These are phyloP conservation scores for Drosophila tsacasi DNA, from an alignment of 1,140 invertebrate species.

Conservation along the genomic window DNA sequence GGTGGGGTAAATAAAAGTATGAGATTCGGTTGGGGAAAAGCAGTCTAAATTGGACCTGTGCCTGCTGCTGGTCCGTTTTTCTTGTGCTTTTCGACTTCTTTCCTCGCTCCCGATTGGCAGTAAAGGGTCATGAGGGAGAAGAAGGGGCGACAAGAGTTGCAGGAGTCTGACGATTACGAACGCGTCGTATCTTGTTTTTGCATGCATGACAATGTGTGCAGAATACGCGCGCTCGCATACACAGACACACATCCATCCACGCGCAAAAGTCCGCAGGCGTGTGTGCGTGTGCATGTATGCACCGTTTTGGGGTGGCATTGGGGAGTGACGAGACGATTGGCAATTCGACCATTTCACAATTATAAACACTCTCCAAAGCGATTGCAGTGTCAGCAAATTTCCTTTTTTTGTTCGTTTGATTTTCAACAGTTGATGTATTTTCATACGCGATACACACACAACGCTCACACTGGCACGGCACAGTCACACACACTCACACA, in stretches of 20 bases:
- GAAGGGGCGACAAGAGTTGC: not conserved
- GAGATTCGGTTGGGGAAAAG: conserved; percentile 18
- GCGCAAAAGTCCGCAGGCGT: conserved; percentile 9
- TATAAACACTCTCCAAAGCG: conserved; percentile 30
- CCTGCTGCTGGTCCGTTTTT: conserved; percentile 20
- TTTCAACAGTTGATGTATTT: conserved; percentile 42
- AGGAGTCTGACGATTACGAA: conserved; percentile 54
- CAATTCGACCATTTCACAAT: conserved; percentile 35
- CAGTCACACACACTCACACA: conserved; percentile 25
- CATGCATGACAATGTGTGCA: conserved; percentile 65
- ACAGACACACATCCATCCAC: conserved; percentile 10
- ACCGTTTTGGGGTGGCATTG: conserved; percentile 58
- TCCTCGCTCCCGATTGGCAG: conserved; percentile 22
- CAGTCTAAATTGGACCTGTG: conserved; percentile 23
- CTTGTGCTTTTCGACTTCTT: conserved; percentile 21
- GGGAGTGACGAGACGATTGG: conserved; percentile 7
- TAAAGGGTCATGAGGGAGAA: conserved; percentile 20
- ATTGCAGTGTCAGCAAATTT: conserved; percentile 44
- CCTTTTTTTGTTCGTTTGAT: conserved; percentile 8
- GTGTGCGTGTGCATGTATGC: conserved; percentile 47
- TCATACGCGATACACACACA: conserved; percentile 55
- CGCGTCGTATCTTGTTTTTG: conserved; percentile 65
- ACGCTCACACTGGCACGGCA: conserved; percentile 27
- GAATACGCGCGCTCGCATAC: conserved; percentile 55
- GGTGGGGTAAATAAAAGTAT: conserved; percentile 22